Base-by-base conservation (phyloP, 2,888 invertebrate species). In the Apotomis turbidana region DNA sequence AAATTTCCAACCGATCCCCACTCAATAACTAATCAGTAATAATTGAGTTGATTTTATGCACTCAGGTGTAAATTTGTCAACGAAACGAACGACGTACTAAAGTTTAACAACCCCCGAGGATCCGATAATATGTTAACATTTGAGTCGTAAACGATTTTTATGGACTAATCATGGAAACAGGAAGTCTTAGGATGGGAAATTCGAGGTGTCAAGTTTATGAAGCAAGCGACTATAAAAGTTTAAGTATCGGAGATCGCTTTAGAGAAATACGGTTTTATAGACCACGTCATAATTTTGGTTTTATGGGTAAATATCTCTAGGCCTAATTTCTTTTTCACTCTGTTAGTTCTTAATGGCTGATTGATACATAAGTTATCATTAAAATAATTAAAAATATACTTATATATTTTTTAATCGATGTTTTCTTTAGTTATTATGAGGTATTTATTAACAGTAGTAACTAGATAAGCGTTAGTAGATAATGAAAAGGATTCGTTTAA, bases 61-160 rank as follows among this genome's bases (percentile, higher is more conserved):
- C 64, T 51, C 15, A 13, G 52, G 54, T 61, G 60, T 62, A 49
- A 62, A 62, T 62, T 69, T 57, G 62, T 51, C 55, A 12, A 38
- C 46, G 5, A 15, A 51, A 57, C 49, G 49, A 54, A 68, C 3
- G 44, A 54, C 54, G 55, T 57, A 55, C 49, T 69, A 12, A 69
- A 69, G 62, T 38, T 69, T 69, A 44, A 69, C 49, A 62, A 15
- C 69, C 55, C 46, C 49, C 12, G 46, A 55, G 57, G 62, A 54
- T 10, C 54, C 27, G 68, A 55, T 57, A 62, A 57, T 69, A 62
- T 62, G 69, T 62, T 69, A 38, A 57, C 57, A 69, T 62, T 62
- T 8, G 62, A 55, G 57, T 62, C 62, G 62, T 69, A 13, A 69
- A 38, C 5, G 27, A 60, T 9, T 49, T 51, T 69, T 49, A 62